A percentile compares a stretch with the other conserved stretches of the same genome.
Conservation (phyloP, 2,888 invertebrate genomes). For the Zelleria hepariella region DNA sequence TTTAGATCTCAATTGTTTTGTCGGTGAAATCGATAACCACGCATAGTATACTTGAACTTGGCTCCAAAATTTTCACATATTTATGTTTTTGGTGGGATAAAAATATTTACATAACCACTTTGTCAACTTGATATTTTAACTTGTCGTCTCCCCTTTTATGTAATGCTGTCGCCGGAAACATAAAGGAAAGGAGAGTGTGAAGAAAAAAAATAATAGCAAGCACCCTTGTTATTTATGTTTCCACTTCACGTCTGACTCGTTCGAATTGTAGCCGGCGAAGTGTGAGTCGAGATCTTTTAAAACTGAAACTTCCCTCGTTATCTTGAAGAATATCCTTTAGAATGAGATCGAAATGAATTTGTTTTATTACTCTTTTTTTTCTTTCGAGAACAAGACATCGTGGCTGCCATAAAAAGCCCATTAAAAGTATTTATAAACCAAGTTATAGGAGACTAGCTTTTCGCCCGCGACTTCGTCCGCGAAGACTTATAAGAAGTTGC, state of each 20-base stretch:
- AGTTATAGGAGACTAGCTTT: background rate
- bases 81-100: too few relatives aligned
- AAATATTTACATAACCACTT: too few relatives aligned
- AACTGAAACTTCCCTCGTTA: background rate
- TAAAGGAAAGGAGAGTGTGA: background rate
- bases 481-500: too few relatives aligned
- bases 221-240: background rate
- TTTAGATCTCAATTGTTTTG: too few relatives aligned
- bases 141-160: background rate
- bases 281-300: background rate
- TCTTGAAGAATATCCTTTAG: background rate
- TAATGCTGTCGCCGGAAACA: background rate
- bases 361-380: background rate
- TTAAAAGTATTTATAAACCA: background rate
- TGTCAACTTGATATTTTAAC: too few relatives aligned
- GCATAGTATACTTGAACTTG: too few relatives aligned
- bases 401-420: background rate
- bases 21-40: too few relatives aligned
- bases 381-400: background rate
- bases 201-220: background rate
- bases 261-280: background rate
- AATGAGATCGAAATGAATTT: background rate
- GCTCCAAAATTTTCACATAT: too few relatives aligned
- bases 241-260: background rate
- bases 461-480: too few relatives aligned